phyloP scores from a whole-genome alignment of 2,888 invertebrate species.

The Cosmia pyralina region DNA sequence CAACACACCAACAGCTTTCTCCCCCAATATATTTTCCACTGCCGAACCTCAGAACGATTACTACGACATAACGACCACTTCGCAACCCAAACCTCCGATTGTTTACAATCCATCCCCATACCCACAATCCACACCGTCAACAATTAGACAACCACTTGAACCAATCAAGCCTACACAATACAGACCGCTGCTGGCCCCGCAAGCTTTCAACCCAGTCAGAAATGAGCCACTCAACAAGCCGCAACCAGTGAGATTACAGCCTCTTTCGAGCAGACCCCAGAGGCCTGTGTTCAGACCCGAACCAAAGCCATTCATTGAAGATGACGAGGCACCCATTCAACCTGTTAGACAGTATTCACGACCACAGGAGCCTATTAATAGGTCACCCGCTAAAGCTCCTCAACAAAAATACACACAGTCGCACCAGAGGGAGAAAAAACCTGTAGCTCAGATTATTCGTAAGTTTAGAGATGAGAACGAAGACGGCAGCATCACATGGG shows the following conservation, averaged over 20 bases:
- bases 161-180: slow-evolving; percentile 86
- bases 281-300: slow-evolving; percentile 89
- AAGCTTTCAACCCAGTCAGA: slow-evolving; percentile 82
- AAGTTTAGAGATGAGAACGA: slow-evolving; percentile 94
- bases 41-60: slow-evolving; percentile 87
- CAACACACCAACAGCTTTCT: slow-evolving; percentile 88
- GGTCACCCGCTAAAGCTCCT: slow-evolving; percentile 80
- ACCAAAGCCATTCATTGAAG: slow-evolving; percentile 85
- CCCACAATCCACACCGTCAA: slow-evolving; percentile 83
- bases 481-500: slow-evolving; percentile 96
- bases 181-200: slow-evolving; percentile 80
- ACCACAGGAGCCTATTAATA: slow-evolving; percentile 83
- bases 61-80: slow-evolving; percentile 85
- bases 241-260: slow-evolving; percentile 85
- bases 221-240: slow-evolving; percentile 81
- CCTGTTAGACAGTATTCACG: slow-evolving; percentile 85
- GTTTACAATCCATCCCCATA: slow-evolving; percentile 84
- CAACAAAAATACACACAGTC: slow-evolving; percentile 85
- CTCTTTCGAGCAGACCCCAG: slow-evolving; percentile 87
- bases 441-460: slow-evolving; percentile 93
- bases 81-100: slow-evolving; percentile 85
- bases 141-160: slow-evolving; percentile 77
- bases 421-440: slow-evolving; percentile 90
- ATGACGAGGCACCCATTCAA: slow-evolving; percentile 84
- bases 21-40: slow-evolving; percentile 82